A percentile compares a stretch with the other conserved stretches of the same genome.
phyloP scores from a whole-genome alignment of 2,113 vertebrate species.

The Rattus rattus region DNA sequence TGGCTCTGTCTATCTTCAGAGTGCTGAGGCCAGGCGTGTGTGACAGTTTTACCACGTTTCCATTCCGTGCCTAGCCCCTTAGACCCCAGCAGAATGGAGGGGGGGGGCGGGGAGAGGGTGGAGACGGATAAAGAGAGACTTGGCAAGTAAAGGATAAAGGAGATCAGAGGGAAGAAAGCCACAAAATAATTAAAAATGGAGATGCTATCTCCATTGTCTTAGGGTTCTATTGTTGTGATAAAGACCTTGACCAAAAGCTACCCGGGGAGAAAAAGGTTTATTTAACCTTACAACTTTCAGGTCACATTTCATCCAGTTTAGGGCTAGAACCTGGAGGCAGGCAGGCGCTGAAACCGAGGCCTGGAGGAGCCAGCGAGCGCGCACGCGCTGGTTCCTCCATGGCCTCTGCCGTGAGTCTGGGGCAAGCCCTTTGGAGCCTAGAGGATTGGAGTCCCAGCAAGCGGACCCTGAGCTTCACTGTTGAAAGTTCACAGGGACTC shows the following conservation, averaged over 20 bases:
- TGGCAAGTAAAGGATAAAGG: not conserved
- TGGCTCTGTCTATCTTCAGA: not conserved
- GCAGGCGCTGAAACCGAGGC: not conserved
- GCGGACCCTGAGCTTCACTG: not conserved
- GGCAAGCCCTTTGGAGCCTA: not conserved
- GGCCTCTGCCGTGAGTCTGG: not conserved
- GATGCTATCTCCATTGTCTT: not conserved
- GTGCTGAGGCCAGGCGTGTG: not conserved
- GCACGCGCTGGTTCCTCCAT: not conserved
- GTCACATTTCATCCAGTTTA: not conserved
- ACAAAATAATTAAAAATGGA: not conserved
- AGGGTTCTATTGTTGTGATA: not conserved
- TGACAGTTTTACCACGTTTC: not conserved
- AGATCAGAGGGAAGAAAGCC: not conserved
- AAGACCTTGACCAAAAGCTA: not conserved
- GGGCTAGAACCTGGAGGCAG: not conserved
- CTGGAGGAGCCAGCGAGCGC: not conserved
- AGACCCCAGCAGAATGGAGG: not conserved
- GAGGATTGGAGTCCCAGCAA: not conserved
- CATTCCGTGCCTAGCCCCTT: not conserved
- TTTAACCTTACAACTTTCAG: not conserved
- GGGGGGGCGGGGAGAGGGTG: not conserved
- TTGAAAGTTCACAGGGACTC: not conserved
- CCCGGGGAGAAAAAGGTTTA: not conserved
- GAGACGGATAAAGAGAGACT: not conserved